Base-by-base conservation (phyloP, 2,888 invertebrate genomes). In the Theretra japonica region DNA sequence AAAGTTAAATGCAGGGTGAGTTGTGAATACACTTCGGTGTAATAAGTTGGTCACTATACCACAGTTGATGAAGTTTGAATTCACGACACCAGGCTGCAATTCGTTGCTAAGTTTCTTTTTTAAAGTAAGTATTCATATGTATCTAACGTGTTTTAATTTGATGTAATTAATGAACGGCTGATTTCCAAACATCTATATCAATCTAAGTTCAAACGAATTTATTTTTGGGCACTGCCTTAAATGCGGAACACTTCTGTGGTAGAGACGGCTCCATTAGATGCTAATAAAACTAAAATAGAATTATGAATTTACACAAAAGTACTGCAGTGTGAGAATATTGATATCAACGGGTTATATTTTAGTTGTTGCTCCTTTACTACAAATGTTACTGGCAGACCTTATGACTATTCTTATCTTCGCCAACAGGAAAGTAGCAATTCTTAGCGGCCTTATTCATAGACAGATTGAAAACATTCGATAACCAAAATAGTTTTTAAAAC, bases 21-120 rank as follows among this genome's bases (percentile, higher is more conserved):
- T 53, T n/a, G 0, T n/a, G n/a, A 53, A 53, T 41, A 41, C 41
- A 41, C 41, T 41, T 11, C 11, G n/a, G 15, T 7, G 33, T 21
- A 62, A 62, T 65, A 15, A 48, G 23, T 65, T 23, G 65, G 65
- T 65, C 65, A 65, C 48, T 65, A 48, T 65, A 48, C 17, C 65
- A 17, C 48, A 17, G 65, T 41, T 48, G 48, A 65, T 65, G 25
- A 48, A 65, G 6, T 23, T 41, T 65, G 2, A 65, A 41, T 65
- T 48, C 65, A 48, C 25, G 65, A 48, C 48, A 48, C 23, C 4
- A 62, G 41, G 23, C 23, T 23, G 17, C 23, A 41, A 5, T 48
- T 23, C 15, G 17, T 65, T 65, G 23, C 48, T n/a, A 23, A 65
- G 41, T 17, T 65, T 65, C 65, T 48, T 65, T 17, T 65, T 33